Conservation (phyloP, 2,113 vertebrate genomes). For the Oncorhynchus nerka region DNA sequence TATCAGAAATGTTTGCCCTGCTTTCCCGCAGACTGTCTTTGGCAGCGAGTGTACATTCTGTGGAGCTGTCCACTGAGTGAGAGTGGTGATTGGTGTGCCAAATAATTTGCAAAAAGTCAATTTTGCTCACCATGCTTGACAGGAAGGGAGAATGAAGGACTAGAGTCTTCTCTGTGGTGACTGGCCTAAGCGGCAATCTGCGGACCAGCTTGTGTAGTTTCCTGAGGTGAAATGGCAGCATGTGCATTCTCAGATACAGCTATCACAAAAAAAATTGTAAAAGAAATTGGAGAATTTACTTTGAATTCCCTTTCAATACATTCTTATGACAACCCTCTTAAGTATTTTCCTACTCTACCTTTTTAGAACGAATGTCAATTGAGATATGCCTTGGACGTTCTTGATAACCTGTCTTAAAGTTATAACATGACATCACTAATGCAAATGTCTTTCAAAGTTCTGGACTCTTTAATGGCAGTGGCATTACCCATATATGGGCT, state of each 20-base stretch:
- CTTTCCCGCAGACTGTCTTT: not conserved
- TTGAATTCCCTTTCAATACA: too few species aligned
- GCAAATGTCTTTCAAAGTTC: too few species aligned
- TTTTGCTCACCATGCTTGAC: slow-evolving; percentile 2
- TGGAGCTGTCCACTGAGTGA: not conserved
- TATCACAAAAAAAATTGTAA: not conserved
- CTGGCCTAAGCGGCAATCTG: not conserved
- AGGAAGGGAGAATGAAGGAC: not conserved
- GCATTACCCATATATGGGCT: too few species aligned
- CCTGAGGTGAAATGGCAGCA: not conserved
- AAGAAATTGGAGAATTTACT: too few species aligned
- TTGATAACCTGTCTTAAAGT: too few species aligned
- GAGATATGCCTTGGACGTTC: too few species aligned
- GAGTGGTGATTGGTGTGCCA: not conserved
- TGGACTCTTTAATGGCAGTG: too few species aligned
- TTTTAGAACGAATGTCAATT: too few species aligned
- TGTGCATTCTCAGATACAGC: not conserved
- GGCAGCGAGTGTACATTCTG: not conserved
- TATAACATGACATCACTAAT: too few species aligned
- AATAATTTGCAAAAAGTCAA: not conserved
- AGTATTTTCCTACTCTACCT: too few species aligned
- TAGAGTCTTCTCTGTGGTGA: slow-evolving; percentile 9
- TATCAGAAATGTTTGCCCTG: not conserved
- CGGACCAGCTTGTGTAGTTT: not conserved
- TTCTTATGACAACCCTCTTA: too few species aligned